These are phyloP conservation scores for Oceanites oceanicus DNA, from an alignment of 2,113 vertebrate species.

Conservation along the genomic window DNA sequence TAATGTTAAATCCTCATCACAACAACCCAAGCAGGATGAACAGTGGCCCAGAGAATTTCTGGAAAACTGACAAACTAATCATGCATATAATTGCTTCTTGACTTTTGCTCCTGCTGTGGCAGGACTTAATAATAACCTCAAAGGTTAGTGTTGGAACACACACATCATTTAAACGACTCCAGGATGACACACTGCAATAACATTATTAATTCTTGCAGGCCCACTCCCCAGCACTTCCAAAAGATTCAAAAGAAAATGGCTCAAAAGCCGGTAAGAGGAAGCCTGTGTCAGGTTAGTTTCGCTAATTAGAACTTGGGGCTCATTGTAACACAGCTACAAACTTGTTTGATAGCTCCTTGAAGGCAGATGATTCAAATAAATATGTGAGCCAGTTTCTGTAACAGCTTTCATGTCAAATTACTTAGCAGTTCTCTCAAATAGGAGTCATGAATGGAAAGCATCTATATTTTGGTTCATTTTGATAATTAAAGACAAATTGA, in stretches of 20 bases:
- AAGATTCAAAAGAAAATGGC: constrained; percentile 23
- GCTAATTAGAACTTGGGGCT: constrained; percentile 48
- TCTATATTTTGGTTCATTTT: constrained; percentile 33
- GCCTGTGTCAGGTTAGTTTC: constrained; percentile 32
- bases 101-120: constrained; percentile 72
- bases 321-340: neutral
- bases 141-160: constrained; percentile 47
- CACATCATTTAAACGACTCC: constrained; percentile 41
- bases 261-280: constrained; percentile 29
- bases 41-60: constrained; percentile 68
- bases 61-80: constrained; percentile 88
- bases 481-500: constrained; percentile 47
- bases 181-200: constrained; percentile 14
- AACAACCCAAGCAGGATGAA: neutral
- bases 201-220: constrained; percentile 5
- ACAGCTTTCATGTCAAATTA: constrained; percentile 30
- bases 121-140: constrained; percentile 58
- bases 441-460: neutral
- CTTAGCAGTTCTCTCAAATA: neutral
- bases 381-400: neutral
- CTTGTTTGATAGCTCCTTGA: constrained; percentile 29
- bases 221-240: neutral
- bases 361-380: constrained; percentile 54
- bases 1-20: neutral
- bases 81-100: constrained; percentile 94